These are phyloP conservation scores for Stomatorhinus ivindoensis DNA, from an alignment of 2,113 vertebrate species.

Conservation along the genomic window DNA sequence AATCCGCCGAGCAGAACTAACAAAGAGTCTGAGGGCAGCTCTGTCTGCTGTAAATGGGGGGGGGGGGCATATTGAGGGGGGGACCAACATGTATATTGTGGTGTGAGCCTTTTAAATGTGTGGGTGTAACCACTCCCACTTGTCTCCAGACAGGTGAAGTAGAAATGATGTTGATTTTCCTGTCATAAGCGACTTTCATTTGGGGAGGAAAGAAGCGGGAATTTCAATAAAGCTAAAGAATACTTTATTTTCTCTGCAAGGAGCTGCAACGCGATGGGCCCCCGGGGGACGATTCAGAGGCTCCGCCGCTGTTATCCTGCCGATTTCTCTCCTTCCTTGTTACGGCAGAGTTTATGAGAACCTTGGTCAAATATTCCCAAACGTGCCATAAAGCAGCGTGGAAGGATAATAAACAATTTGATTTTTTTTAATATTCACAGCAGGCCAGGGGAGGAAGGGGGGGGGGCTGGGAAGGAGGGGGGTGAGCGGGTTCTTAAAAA, in stretches of 20 bases:
- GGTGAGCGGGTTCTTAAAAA: constrained; percentile 19
- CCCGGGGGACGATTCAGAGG: constrained; percentile 34
- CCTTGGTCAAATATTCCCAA: constrained; percentile 36
- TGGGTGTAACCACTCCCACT: constrained; percentile 24
- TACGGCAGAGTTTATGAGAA: constrained; percentile 47
- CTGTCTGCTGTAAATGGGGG: constrained; percentile 27
- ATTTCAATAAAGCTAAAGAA: constrained; percentile 48
- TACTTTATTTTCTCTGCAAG: constrained; percentile 52
- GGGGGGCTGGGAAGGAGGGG: not conserved
- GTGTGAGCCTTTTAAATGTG: constrained; percentile 17
- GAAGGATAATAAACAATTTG: constrained; percentile 43
- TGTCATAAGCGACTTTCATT: constrained; percentile 39
- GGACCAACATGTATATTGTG: constrained; percentile 5
- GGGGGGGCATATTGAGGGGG: not conserved
- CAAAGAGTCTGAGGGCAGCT: constrained; percentile 35
- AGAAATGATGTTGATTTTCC: constrained; percentile 36
- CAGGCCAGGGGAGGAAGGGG: constrained; percentile 28
- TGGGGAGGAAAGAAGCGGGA: constrained; percentile 34
- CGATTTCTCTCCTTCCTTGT: constrained; percentile 37
- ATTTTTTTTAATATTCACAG: constrained; percentile 49
- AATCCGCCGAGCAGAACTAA: constrained; percentile 45
- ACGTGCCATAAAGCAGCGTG: constrained; percentile 35
- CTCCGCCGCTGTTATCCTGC: constrained; percentile 35
- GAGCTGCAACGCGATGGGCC: constrained; percentile 28
- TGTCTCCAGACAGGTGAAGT: constrained; percentile 25